Conservation (phyloP, 2,113 vertebrate genomes). For the Leuciscus idus region DNA sequence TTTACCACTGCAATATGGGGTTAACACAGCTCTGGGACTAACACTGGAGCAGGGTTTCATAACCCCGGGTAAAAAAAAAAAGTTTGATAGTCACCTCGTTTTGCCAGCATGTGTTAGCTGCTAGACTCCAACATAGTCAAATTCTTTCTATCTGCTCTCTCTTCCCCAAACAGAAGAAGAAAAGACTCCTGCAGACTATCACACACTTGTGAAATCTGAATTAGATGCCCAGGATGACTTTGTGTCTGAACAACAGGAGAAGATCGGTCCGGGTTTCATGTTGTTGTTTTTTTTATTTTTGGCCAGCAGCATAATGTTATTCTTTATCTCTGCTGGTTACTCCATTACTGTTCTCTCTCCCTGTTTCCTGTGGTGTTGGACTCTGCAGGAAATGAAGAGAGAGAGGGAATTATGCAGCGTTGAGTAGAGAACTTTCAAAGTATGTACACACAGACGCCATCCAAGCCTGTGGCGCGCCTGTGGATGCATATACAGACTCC, state of each 20-base stretch:
- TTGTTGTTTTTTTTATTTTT: conserved; percentile 46
- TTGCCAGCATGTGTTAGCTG: background rate
- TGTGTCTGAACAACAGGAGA: conserved; percentile 25
- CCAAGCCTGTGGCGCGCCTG: conserved; percentile 55
- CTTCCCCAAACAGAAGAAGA: background rate
- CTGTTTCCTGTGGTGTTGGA: conserved; percentile 37
- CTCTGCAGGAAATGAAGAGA: conserved; percentile 63
- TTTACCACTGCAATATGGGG: too few species aligned
- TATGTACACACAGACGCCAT: conserved; percentile 65
- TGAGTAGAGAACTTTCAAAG: conserved; percentile 38
- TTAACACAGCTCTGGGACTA: too few species aligned
- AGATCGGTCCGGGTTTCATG: background rate
- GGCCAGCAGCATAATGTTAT: conserved; percentile 11
- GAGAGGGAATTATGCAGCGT: conserved; percentile 49
- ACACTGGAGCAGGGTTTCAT: too few species aligned
- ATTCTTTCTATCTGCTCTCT: background rate
- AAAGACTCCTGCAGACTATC: background rate
- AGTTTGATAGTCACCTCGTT: background rate
- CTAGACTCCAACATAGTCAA: background rate
- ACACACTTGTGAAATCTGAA: background rate
- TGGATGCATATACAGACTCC: conserved; percentile 67
- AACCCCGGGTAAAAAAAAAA: too few species aligned
- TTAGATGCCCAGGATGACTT: conserved; percentile 4
- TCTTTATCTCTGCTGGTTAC: conserved; percentile 40
- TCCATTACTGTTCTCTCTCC: background rate